These are phyloP conservation scores for Tetragnatha montana DNA, from an alignment of 2,888 invertebrate genomes.

Conservation along the genomic window DNA sequence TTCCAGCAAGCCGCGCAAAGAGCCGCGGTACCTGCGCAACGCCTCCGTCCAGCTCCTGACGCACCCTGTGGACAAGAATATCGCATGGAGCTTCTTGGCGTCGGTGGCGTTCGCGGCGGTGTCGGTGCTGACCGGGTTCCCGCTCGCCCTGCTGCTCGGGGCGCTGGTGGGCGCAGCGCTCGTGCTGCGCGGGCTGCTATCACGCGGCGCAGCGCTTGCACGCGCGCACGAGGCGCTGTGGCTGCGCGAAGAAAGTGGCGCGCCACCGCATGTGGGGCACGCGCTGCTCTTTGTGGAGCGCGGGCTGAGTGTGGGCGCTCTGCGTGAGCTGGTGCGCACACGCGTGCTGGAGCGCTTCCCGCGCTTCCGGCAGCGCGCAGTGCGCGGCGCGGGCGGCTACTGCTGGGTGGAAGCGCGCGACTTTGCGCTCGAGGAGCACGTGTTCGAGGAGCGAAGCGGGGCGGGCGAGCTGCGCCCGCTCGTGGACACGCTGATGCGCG, in stretches of 20 bases:
- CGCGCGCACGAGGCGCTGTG: constrained; percentile 78
- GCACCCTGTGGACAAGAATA: constrained; percentile 72
- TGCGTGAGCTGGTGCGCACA: constrained; percentile 77
- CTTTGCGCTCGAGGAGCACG: constrained; percentile 79
- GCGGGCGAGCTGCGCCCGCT: constrained; percentile 77
- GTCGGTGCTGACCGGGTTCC: constrained; percentile 76
- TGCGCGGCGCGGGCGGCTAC: constrained; percentile 75
- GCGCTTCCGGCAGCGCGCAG: constrained; percentile 77
- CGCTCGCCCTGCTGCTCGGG: constrained; percentile 76
- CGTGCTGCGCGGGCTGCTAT: constrained; percentile 74
- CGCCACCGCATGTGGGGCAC: constrained; percentile 76
- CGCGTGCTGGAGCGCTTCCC: constrained; percentile 78
- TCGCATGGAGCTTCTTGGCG: constrained; percentile 71
- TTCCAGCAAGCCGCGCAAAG: constrained; percentile 15
- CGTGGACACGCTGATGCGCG: constrained; percentile 77
- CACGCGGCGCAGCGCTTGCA: constrained; percentile 72
- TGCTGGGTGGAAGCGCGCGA: constrained; percentile 78
- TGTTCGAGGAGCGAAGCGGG: constrained; percentile 76
- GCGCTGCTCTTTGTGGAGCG: constrained; percentile 78
- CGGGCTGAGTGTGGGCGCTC: constrained; percentile 77
- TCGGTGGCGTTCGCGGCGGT: constrained; percentile 72
- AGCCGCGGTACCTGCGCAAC: constrained; percentile 60
- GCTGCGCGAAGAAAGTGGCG: constrained; percentile 76
- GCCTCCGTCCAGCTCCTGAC: constrained; percentile 68
- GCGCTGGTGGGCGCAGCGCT: constrained; percentile 76